Conservation (phyloP, 2,888 invertebrate species). For the Meta bourneti region DNA sequence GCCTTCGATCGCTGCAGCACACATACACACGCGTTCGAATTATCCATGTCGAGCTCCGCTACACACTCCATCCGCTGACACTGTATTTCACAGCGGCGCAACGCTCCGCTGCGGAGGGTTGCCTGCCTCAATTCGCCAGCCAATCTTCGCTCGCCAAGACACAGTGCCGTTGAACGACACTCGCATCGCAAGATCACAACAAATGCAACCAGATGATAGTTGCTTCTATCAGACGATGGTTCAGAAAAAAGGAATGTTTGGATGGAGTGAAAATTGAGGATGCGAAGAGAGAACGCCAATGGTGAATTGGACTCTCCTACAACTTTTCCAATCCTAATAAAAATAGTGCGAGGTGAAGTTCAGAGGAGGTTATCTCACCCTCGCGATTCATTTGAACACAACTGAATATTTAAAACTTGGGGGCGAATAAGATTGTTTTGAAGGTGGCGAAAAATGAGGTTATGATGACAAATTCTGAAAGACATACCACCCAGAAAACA, state of each 20-base stretch:
- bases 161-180: constrained; percentile 3
- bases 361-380: too few species aligned
- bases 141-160: constrained; percentile 50
- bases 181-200: background rate
- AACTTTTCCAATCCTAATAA: too few species aligned
- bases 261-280: background rate
- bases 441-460: too few species aligned
- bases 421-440: too few species aligned
- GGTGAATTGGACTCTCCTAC: too few species aligned
- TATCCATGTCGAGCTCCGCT: constrained; percentile 62
- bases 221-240: background rate
- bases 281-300: background rate
- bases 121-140: constrained; percentile 46
- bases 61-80: constrained; percentile 45
- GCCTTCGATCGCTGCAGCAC: constrained; percentile 71
- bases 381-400: too few species aligned
- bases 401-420: too few species aligned
- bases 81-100: constrained; percentile 55
- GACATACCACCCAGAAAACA: too few species aligned
- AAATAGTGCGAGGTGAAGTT: too few species aligned
- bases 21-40: constrained; percentile 62
- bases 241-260: background rate
- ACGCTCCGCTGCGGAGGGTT: constrained; percentile 31
- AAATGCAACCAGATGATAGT: constrained; percentile 4
- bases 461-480: too few species aligned